phyloP scores from a whole-genome alignment of 2,797 vertebrate species.

The Eurystomus glaucurus region DNA sequence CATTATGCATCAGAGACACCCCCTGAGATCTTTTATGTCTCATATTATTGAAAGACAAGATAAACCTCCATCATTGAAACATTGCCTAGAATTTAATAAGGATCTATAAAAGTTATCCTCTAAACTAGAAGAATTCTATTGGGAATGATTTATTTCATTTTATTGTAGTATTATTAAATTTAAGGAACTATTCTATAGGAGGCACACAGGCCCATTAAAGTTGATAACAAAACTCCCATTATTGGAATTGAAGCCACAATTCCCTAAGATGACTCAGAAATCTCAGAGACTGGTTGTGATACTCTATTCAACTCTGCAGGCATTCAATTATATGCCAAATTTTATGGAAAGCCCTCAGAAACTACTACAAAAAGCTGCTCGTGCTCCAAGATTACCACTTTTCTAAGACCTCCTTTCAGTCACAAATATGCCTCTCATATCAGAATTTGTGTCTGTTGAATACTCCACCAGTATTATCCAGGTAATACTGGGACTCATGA shows the following conservation, averaged over 20 bases:
- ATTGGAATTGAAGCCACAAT: constrained; percentile 37
- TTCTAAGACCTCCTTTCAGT: background rate
- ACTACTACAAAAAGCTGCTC: constrained; percentile 2
- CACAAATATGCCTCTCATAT: background rate
- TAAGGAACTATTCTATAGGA: constrained; percentile 29
- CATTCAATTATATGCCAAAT: too few relatives aligned
- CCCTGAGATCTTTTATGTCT: background rate
- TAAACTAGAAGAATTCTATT: constrained; percentile 18
- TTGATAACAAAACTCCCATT: constrained; percentile 42
- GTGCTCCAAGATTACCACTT: background rate
- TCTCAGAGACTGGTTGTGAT: background rate
- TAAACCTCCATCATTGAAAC: constrained; percentile 26
- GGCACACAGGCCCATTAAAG: background rate
- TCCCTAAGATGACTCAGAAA: constrained; percentile 17
- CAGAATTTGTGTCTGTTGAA: background rate
- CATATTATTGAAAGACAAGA: background rate
- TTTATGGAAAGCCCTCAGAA: constrained; percentile 8
- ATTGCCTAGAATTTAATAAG: constrained; percentile 14
- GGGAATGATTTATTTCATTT: constrained; percentile 14
- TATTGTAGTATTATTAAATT: constrained; percentile 34
- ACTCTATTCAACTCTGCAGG: background rate
- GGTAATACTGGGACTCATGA: background rate
- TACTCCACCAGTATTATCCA: background rate
- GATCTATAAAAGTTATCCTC: constrained; percentile 23
- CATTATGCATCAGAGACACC: background rate